Conservation (phyloP, 2,888 invertebrate species). For the Shargacucullia verbasci region DNA sequence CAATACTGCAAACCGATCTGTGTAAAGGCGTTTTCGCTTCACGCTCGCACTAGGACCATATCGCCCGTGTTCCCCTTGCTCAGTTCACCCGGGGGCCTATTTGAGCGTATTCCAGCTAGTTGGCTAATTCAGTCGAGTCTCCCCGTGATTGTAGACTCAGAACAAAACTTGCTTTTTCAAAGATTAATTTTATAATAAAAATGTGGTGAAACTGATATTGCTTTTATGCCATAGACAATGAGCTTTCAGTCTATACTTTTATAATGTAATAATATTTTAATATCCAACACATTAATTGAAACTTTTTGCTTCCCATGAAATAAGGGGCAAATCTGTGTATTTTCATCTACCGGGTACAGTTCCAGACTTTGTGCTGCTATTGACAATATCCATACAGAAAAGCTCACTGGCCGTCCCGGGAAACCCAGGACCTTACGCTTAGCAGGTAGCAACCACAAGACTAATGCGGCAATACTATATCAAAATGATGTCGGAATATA, state of each 20-base stretch:
- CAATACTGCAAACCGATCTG: neutral
- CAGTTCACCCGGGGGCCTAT: constrained; percentile 60
- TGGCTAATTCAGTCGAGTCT: constrained; percentile 71
- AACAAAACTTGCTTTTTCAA: constrained; percentile 32
- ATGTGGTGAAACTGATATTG: neutral
- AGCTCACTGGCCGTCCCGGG: too few relatives aligned
- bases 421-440: too few relatives aligned
- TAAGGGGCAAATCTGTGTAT: too few relatives aligned
- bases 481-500: too few relatives aligned
- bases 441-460: too few relatives aligned
- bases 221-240: neutral
- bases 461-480: too few relatives aligned
- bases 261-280: too few relatives aligned
- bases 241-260: neutral
- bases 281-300: too few relatives aligned
- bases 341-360: too few relatives aligned
- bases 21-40: neutral
- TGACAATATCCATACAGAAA: too few relatives aligned
- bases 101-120: constrained; percentile 66
- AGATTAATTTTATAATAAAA: constrained; percentile 14
- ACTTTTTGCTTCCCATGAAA: too few relatives aligned
- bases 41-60: constrained; percentile 18
- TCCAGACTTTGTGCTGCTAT: too few relatives aligned
- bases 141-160: constrained; percentile 49
- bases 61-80: constrained; percentile 47